Evolutionary conservation across 2,113 vertebrate species (phyloP).

Genomic region (Leptodactylus fuscus): DNA sequence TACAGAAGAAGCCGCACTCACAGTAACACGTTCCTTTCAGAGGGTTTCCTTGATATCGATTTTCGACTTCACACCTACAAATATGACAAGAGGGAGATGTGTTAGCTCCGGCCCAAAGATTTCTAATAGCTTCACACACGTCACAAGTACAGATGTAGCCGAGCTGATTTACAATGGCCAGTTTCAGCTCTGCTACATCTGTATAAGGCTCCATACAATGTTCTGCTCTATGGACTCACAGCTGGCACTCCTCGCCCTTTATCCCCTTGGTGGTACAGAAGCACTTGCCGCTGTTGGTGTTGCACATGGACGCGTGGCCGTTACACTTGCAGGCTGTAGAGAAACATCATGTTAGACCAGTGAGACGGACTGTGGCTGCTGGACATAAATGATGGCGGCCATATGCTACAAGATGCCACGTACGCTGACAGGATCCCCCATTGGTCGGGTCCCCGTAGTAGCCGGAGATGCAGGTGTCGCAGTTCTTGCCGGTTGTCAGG

Average conservation of each 20-base stretch:
- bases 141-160: too few species aligned
- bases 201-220: too few species aligned
- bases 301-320: constrained; percentile 92
- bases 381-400: background rate
- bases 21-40: constrained; percentile 99
- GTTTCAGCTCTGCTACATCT: too few species aligned
- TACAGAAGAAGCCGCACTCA: constrained; percentile 77
- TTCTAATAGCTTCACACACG: too few species aligned
- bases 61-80: constrained; percentile 94
- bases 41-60: constrained; percentile 97
- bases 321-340: constrained; percentile 94
- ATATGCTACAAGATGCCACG: constrained; percentile 68
- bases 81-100: background rate
- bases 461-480: constrained; percentile 93
- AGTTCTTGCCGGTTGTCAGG: constrained; percentile 92
- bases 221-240: constrained; percentile 80
- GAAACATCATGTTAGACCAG: too few species aligned
- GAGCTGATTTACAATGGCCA: too few species aligned
- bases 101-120: too few species aligned
- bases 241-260: constrained; percentile 96
- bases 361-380: background rate
- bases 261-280: constrained; percentile 99
- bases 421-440: constrained; percentile 93
- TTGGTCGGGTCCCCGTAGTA: constrained; percentile 97
- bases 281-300: constrained; percentile 92